A percentile compares a stretch with the other conserved stretches of the same genome.
Evolutionary conservation across 2,113 vertebrate genomes (phyloP).

Genomic region (Megatriorchis doriae): DNA sequence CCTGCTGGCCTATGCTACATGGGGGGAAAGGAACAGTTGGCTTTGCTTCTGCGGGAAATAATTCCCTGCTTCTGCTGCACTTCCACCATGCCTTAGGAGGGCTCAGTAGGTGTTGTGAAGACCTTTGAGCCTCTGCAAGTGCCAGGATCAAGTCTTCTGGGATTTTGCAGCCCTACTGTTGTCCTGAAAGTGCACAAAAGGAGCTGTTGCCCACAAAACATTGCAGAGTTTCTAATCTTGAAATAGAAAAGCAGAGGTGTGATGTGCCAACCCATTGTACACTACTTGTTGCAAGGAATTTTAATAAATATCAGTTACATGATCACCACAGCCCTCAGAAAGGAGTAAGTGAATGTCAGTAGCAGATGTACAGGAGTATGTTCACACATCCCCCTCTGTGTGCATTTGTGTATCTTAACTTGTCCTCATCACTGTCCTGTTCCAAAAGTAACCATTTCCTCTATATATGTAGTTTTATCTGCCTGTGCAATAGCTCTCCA

Average conservation of each 20-base stretch:
- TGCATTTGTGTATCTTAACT: not conserved
- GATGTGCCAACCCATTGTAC: not conserved
- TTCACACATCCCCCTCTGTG: accelerated
- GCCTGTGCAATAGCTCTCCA: not conserved
- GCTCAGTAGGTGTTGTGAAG: not conserved
- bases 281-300: not conserved
- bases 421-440: not conserved
- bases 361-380: not conserved
- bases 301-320: not conserved
- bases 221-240: not conserved
- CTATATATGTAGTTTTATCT: not conserved
- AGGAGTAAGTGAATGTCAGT: not conserved
- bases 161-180: not conserved
- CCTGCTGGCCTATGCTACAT: too few species aligned
- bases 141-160: not conserved
- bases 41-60: not conserved
- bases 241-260: not conserved
- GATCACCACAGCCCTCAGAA: not conserved
- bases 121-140: not conserved
- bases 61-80: not conserved
- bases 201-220: not conserved
- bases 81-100: not conserved
- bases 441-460: not conserved
- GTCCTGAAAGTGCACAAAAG: not conserved
- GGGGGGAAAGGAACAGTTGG: not conserved